Evolutionary conservation across 2,113 vertebrate genomes (phyloP).

Genomic region (Actenoides hombroni): DNA sequence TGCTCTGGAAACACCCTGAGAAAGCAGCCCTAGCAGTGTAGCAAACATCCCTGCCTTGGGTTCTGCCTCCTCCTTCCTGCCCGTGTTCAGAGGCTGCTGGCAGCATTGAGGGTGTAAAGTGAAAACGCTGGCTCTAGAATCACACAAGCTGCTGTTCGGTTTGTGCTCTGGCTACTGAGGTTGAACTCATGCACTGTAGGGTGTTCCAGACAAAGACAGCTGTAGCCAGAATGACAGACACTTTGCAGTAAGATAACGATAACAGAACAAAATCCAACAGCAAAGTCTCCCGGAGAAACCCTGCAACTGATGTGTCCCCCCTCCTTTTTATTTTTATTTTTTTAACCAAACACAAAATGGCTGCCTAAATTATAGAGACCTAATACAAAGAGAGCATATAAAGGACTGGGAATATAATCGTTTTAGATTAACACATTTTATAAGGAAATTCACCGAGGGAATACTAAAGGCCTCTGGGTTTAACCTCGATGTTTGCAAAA

Average conservation of each 20-base stretch:
- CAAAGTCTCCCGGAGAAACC: not conserved
- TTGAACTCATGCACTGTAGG: fast-evolving
- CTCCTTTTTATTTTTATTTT: not conserved
- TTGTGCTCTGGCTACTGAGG: not conserved
- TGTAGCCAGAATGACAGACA: not conserved
- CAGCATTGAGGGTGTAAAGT: not conserved
- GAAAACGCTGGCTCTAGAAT: fast-evolving
- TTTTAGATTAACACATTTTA: not conserved
- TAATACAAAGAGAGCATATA: not conserved
- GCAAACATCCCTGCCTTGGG: not conserved
- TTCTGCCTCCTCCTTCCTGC: not conserved
- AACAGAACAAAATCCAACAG: not conserved
- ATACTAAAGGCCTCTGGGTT: not conserved
- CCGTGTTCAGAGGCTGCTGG: fast-evolving
- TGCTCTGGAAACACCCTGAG: not conserved
- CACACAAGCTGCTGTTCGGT: not conserved
- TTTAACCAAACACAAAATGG: constrained; percentile 23
- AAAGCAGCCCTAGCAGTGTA: not conserved
- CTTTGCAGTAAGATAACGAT: not conserved
- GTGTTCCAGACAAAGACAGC: not conserved
- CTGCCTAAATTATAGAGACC: not conserved
- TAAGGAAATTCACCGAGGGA: not conserved
- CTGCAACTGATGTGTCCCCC: fast-evolving
- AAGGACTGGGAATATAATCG: not conserved
- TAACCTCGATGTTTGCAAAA: not conserved